These are phyloP conservation scores for Athalia cordata DNA, from an alignment of 2,888 invertebrate genomes.

Conservation along the genomic window DNA sequence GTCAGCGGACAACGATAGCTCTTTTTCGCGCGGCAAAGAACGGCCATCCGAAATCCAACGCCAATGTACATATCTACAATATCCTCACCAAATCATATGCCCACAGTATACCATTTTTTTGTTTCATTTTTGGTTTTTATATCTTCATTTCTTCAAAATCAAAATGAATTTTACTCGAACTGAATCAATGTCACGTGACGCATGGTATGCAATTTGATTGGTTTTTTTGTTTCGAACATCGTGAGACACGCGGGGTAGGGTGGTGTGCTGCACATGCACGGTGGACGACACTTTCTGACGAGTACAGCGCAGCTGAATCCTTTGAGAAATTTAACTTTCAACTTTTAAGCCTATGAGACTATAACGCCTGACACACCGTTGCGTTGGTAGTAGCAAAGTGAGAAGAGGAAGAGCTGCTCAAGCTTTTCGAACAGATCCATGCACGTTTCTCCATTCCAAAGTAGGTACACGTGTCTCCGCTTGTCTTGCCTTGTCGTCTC, in stretches of 20 bases:
- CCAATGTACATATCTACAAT: neutral
- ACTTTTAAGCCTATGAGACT: constrained; percentile 19
- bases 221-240: constrained; percentile 21
- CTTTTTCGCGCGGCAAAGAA: constrained; percentile 48
- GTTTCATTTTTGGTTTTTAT: neutral
- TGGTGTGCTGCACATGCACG: neutral
- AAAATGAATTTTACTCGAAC: no score
- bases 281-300: constrained; percentile 60
- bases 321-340: constrained; percentile 34
- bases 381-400: neutral
- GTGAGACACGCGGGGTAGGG: constrained; percentile 29
- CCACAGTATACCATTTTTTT: no score
- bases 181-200: no score
- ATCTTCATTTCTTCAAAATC: no score
- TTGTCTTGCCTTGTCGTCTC: constrained; percentile 69
- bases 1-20: constrained; percentile 51
- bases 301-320: constrained; percentile 70
- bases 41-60: neutral
- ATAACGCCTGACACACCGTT: neutral
- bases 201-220: neutral
- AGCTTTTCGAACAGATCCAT: constrained; percentile 7
- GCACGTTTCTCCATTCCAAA: constrained; percentile 53
- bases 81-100: neutral
- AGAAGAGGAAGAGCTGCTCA: neutral
- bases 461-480: constrained; percentile 69